phyloP scores from a whole-genome alignment of 2,797 vertebrate genomes.

The Mormyrus hasselquistii region DNA sequence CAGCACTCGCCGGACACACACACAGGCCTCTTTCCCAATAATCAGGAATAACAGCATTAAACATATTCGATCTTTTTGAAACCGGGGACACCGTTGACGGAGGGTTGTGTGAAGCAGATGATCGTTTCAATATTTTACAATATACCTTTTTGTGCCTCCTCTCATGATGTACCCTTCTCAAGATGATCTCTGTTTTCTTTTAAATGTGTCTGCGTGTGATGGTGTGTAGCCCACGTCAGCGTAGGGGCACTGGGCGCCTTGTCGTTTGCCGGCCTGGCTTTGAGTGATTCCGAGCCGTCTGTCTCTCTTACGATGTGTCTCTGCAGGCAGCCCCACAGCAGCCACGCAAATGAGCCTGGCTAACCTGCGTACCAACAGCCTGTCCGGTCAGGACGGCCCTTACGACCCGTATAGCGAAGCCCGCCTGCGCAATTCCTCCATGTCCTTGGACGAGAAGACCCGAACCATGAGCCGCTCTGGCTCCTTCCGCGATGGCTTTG shows the following conservation, averaged over 20 bases:
- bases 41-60: neutral
- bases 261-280: neutral
- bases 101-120: neutral
- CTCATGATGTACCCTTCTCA: neutral
- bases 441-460: conserved; percentile 92
- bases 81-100: neutral
- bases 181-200: neutral
- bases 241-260: neutral
- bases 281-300: neutral
- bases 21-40: neutral
- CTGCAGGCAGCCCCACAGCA: conserved; percentile 82
- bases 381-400: conserved; percentile 78
- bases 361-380: conserved; percentile 80
- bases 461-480: conserved; percentile 92
- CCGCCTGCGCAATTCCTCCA: conserved; percentile 88
- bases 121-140: neutral
- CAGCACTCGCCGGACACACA: neutral
- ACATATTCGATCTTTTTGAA: neutral
- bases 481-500: conserved; percentile 92
- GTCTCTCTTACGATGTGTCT: neutral
- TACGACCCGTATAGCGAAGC: conserved; percentile 75
- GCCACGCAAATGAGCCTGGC: conserved; percentile 79
- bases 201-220: neutral
- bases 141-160: neutral
- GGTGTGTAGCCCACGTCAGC: neutral